Evolutionary conservation across 2,888 invertebrate genomes (phyloP), one percentile per base, ranked within the genome.

Genomic region (Zelleria hepariella): DNA sequence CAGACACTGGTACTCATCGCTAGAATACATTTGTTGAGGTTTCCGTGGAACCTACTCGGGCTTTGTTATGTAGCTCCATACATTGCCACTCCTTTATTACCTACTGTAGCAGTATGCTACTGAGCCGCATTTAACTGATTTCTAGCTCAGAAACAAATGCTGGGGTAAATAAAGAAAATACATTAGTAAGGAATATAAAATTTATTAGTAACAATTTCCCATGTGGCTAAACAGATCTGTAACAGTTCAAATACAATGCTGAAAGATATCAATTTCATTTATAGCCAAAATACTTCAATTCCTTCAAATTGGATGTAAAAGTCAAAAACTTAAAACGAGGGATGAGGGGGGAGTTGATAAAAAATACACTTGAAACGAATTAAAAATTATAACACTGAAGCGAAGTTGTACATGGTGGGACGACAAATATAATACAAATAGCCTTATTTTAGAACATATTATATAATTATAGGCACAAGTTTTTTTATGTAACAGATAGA

Each of bases 401-500:
- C 32, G 10, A 15, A 10, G 15, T 42, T 15, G 32, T 15, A 42
- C 1, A 15, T 32, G 32, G 32, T 10, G 32, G 32, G 15, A 15
- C 15, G 32, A 42, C 4, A 1, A 42, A 58, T 48, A 48, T 21
- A 6, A 6, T 51, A 51, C 7, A 20, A 51, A 20, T 20, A 20
- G 21, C 21, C 51, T 20, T 21, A 51, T 51, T 51, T 23, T 20
- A 23, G 20, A 51, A 51, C 10, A 51, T 21, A 20, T 42, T 15
- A 15, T 15, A 42, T 15, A 15, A 42, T 8, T 72, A 72, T 71
- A 78, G 78, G 78, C 78, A 78, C 78, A 68, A 71, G 67, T 71
- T 69, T 66, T 61, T 63, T 71, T 68, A 64, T 70, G 62, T 66
- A 75, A 76, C 77, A 77, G 71, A 77, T 68, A 70, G 68, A 51